phyloP scores from a whole-genome alignment of 1,140 invertebrate genomes.

The Neoseiulus cucumeris region DNA sequence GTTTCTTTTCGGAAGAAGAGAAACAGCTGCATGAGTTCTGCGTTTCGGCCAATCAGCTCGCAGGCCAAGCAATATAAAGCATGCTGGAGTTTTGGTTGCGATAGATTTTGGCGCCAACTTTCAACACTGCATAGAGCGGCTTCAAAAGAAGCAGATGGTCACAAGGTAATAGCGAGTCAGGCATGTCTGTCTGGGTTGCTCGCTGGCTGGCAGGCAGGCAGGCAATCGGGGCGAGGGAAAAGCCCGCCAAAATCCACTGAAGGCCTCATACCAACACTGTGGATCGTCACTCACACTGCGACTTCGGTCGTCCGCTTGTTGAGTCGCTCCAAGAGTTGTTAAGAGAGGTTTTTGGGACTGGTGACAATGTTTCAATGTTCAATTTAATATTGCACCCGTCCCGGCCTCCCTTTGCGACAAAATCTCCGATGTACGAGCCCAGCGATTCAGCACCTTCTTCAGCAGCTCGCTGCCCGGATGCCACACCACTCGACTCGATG shows the following conservation, averaged over 20 bases:
- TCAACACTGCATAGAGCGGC: conserved; percentile 2
- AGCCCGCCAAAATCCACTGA: conserved; percentile 6
- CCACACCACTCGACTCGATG: no score
- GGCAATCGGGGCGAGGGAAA: neutral
- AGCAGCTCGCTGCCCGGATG: no score
- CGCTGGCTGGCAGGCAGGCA: neutral
- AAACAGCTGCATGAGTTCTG: no score
- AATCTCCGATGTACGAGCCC: neutral
- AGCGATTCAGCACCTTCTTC: no score
- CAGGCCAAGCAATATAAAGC: no score
- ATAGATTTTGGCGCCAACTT: conserved; percentile 6
- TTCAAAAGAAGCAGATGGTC: conserved; percentile 7
- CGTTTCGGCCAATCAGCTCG: no score
- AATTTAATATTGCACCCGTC: conserved; percentile 10
- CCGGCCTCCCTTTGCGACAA: conserved; percentile 3
- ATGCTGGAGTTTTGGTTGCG: neutral
- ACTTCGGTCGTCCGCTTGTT: no score
- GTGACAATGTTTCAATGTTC: conserved; percentile 7
- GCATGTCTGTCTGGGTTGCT: neutral
- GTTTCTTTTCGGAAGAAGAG: no score
- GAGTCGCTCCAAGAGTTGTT: neutral
- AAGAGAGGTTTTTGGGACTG: conserved; percentile 9
- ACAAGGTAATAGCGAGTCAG: neutral
- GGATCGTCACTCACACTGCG: no score
- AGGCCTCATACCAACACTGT: neutral